A percentile compares a stretch with the other conserved stretches of the same genome.
Conservation (phyloP, 2,888 invertebrate species). For the Podotricha telesiphe region DNA sequence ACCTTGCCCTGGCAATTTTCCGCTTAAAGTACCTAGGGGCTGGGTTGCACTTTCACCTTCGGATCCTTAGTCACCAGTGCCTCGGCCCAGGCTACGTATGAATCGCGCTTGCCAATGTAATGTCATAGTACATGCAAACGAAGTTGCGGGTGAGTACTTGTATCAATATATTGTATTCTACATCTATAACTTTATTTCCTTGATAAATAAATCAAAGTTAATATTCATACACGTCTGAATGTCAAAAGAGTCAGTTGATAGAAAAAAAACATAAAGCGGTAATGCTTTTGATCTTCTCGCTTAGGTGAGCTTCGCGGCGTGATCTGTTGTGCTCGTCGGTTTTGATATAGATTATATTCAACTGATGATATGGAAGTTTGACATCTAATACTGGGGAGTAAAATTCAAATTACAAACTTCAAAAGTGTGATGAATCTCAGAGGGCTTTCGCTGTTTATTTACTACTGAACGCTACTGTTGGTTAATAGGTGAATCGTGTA, state of each 20-base stretch:
- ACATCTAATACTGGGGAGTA: slow-evolving; percentile 6
- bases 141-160: no score
- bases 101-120: no score
- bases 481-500: slow-evolving; percentile 56
- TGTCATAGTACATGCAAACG: no score
- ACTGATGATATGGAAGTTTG: slow-evolving; percentile 1
- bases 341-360: not conserved
- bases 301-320: not conserved
- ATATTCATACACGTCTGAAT: not conserved
- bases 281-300: slow-evolving; percentile 7
- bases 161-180: no score
- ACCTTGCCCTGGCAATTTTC: no score
- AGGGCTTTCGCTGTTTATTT: slow-evolving; percentile 47
- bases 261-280: not conserved
- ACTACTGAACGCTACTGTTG: slow-evolving; percentile 64
- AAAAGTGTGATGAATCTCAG: not conserved
- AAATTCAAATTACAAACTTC: not conserved
- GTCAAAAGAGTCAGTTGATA: not conserved
- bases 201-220: no score
- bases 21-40: no score
- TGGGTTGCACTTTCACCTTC: no score
- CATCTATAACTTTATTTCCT: no score
- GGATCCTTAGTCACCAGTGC: no score
- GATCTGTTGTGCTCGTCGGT: not conserved
- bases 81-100: no score